These are phyloP conservation scores for Oscheius sp. DNA, from an alignment of 2,888 invertebrate genomes.

Conservation along the genomic window DNA sequence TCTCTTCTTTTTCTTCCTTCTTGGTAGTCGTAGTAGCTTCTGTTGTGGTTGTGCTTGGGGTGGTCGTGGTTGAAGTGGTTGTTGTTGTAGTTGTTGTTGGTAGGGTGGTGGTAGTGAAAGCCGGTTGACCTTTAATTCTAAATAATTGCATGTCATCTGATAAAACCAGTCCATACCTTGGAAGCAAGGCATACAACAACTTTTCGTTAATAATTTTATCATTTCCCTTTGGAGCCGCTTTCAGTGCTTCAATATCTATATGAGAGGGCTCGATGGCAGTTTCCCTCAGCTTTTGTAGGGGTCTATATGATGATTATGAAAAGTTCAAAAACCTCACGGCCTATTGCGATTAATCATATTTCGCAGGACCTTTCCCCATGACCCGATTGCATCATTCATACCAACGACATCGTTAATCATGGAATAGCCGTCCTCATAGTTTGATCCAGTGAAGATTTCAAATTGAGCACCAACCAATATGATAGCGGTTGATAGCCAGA, in stretches of 20 bases:
- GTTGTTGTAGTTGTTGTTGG: conserved; percentile 30
- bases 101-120: conserved; percentile 32
- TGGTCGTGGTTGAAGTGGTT: not conserved
- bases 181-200: conserved; percentile 50
- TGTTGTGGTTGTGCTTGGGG: conserved; percentile 33
- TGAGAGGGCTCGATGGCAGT: not conserved
- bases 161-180: conserved; percentile 34
- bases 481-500: not conserved
- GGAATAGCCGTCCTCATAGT: conserved; percentile 7
- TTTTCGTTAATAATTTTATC: conserved; percentile 58
- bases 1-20: conserved; percentile 5
- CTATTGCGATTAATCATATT: conserved; percentile 47
- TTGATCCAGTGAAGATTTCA: conserved; percentile 6
- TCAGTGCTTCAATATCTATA: conserved; percentile 11
- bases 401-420: conserved; percentile 46
- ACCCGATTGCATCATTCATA: conserved; percentile 50
- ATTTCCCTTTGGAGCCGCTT: conserved; percentile 40
- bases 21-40: conserved; percentile 5
- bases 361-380: conserved; percentile 50
- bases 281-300: not conserved
- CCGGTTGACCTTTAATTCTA: conserved; percentile 42
- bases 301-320: not conserved
- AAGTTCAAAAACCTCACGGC: conserved; percentile 11
- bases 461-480: not conserved
- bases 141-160: not conserved